Base-by-base conservation (phyloP, 2,888 invertebrate species). In the Himalopsyche tibetana region DNA sequence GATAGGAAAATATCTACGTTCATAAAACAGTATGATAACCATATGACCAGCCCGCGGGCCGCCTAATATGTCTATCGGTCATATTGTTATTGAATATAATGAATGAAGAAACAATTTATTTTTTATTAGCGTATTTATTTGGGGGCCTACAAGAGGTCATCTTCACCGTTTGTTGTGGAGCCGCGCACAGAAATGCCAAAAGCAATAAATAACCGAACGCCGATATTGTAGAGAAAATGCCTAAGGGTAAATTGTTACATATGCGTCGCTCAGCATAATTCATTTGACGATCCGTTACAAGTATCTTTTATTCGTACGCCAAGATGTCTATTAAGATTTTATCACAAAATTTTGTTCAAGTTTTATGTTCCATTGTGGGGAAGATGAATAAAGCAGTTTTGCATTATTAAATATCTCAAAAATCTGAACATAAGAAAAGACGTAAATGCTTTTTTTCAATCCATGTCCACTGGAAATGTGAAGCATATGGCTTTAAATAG, bases 151-250 rank as follows among this genome's bases (percentile, higher is more conserved):
- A 63, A 63, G 63, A 63, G 63, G 63, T 63, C 63, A 63, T 63
- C 63, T 63, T 63, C 63, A 19, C 28, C 63, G 63, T 63, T 63
- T 63, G 63, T 19, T 19, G 63, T 63, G 19, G 28, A 19, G 63
- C 63, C 63, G 63, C 63, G 28, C 8, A 63, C 63, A 63, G 63
- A 63, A 56, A 63, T 19, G 8, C 36, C 19, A 55, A 84, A 84
- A 80, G 84, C 56, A 84, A 80, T 55, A 28, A 84, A 84, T 84
- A 51, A 80, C 63, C 40, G 79, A 74, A 80, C 11, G 82, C 80
- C 36, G 40, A 80, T 80, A 40, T 36, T 40, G 42, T 40, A 19
- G 40, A 80, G 80, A 80, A 40, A 12, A 40, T 36, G 80, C 80
- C 80, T 2, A 40, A 80, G 36, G 80, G 80, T 36, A n/a, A 38